Conservation (phyloP, 2,888 invertebrate genomes). For the Leucophora obtusa region DNA sequence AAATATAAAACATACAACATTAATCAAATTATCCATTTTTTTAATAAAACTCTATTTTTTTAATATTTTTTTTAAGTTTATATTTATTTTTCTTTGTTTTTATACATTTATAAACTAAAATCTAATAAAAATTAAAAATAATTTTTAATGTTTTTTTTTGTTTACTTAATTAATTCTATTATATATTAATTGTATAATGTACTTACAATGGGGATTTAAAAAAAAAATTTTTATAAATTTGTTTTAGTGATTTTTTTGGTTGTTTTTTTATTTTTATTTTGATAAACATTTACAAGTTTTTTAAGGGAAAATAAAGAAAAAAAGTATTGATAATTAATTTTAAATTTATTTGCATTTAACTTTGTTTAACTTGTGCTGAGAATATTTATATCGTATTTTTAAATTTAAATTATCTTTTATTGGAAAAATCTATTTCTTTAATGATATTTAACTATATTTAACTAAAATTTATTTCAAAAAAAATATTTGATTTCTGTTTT, state of each 20-base stretch:
- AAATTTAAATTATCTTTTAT: no score
- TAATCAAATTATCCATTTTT: not conserved
- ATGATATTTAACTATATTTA: no score
- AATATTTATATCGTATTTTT: no score
- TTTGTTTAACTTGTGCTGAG: no score
- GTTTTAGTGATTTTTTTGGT: not conserved
- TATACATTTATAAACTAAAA: conserved; percentile 63
- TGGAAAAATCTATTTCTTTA: no score
- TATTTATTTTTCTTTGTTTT: conserved; percentile 62
- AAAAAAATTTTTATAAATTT: not conserved
- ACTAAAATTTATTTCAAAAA: no score
- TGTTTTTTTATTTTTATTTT: not conserved
- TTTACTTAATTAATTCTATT: not conserved
- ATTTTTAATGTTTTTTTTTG: no score
- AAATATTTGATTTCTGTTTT: no score
- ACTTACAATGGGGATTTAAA: conserved; percentile 5
- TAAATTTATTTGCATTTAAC: no score
- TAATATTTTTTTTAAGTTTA: conserved; percentile 35
- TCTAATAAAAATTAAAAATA: conserved; percentile 61
- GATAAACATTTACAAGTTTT: not conserved
- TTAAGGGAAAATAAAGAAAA: not conserved
- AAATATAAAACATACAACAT: not conserved
- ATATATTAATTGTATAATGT: not conserved
- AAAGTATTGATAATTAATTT: not conserved
- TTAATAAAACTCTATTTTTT: conserved; percentile 35